phyloP scores from a whole-genome alignment of 2,888 invertebrate species.

The Crepidodera aurea region DNA sequence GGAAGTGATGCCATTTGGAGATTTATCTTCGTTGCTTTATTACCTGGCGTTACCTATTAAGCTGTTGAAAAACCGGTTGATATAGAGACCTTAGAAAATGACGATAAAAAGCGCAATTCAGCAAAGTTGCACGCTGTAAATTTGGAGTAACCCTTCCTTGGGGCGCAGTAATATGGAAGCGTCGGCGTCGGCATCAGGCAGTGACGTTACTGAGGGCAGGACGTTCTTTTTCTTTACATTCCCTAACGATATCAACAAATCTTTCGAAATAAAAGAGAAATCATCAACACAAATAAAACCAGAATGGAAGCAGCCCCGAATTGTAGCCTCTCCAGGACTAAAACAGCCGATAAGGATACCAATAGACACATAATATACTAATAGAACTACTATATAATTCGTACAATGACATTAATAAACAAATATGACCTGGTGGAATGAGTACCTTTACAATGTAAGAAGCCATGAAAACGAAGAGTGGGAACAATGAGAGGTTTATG shows the following conservation, averaged over 20 bases:
- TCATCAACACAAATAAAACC: too few species aligned
- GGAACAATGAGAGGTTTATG: neutral
- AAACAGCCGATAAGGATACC: too few species aligned
- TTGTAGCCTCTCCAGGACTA: too few species aligned
- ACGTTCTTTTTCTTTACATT: too few species aligned
- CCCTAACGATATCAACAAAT: too few species aligned
- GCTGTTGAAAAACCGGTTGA: conserved; percentile 15
- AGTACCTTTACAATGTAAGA: too few species aligned
- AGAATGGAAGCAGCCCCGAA: too few species aligned
- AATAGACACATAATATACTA: too few species aligned
- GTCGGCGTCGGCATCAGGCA: conserved; percentile 40
- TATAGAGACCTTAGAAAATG: conserved; percentile 16
- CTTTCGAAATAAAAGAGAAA: too few species aligned
- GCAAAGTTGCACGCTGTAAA: conserved; percentile 58
- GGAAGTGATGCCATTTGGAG: neutral
- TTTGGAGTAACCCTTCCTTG: conserved; percentile 54
- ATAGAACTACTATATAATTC: too few species aligned
- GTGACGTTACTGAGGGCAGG: neutral
- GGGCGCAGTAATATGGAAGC: conserved; percentile 52
- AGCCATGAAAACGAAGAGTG: neutral
- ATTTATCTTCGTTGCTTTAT: neutral
- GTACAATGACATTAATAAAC: too few species aligned
- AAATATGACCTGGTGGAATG: too few species aligned
- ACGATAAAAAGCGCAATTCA: conserved; percentile 54
- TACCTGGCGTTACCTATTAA: conserved; percentile 16